Evolutionary conservation across 2,797 vertebrate genomes (phyloP), one percentile per base, ranked within the genome.

Genomic region (Cetoscarus ocellatus): DNA sequence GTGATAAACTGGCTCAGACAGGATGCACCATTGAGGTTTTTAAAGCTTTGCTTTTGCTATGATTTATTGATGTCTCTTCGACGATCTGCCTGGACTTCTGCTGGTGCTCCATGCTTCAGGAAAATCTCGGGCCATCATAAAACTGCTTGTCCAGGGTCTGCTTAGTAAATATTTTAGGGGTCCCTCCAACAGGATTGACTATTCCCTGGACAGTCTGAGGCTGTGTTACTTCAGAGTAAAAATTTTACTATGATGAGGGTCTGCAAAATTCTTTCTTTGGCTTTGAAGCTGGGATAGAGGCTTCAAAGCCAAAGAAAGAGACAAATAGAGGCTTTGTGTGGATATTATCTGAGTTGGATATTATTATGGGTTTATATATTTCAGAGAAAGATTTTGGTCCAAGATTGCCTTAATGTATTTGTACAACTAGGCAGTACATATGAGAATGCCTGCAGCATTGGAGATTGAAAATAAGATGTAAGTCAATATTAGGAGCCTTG

Each of bases 71-170:
- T 90, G 85, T 54, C 61, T 61, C 61, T 79, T 74, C 72, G 84
- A 88, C 90, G 88, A 90, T 89, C 85, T 75, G 63, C 77, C 55
- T 67, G 87, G 92, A 90, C 89, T 88, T 88, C 86, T 85, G 79
- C 86, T 88, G 83, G 81, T 82, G 85, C 80, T 83, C 73, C 84
- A 69, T 73, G 77, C 83, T 88, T 81, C 44, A 75, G 75, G 75
- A 52, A 83, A 81, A 85, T 86, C 81, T 86, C 80, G 62, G 69
- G 73, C 63, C 73, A 69, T 83, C 79, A 38, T 83, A 73, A 90
- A 87, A 75, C 35, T 70, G 77, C 78, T 58, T 82, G 81, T 86
- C 82, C 66, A 80, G 68, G 64, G 70, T 82, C 65, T 71, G 62
- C 42, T 62, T 83, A 43, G 77, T 93, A 80, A 88, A 92, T 92